Conservation (phyloP, 2,888 invertebrate species). For the Cheiracanthium punctorium region DNA sequence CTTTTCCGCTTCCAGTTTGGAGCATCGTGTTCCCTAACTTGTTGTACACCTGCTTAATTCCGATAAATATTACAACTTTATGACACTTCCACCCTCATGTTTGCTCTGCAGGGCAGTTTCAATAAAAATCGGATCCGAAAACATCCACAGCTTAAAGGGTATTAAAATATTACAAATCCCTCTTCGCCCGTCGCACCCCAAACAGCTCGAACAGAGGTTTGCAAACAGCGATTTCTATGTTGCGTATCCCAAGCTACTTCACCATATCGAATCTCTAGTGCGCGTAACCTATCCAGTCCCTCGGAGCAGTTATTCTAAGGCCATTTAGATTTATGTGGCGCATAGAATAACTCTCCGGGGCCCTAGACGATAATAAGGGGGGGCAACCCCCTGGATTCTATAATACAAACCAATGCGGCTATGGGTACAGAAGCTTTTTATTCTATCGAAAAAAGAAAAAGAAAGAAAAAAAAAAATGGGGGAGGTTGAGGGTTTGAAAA, state of each 20-base stretch:
- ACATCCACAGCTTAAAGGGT: neutral
- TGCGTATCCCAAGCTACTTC: constrained; percentile 25
- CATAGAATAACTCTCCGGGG: constrained; percentile 34
- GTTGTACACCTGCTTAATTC: no score
- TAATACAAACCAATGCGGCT: constrained; percentile 63
- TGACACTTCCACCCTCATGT: neutral
- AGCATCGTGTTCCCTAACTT: no score
- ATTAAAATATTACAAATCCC: constrained; percentile 13
- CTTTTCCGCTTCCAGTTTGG: no score
- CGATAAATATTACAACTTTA: neutral
- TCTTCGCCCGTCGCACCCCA: neutral
- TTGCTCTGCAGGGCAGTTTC: neutral
- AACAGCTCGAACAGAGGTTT: constrained; percentile 34
- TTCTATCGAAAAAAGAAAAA: neutral
- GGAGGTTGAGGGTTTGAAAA: neutral
- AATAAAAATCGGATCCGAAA: neutral
- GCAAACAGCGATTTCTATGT: constrained; percentile 43
- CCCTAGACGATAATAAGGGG: neutral
- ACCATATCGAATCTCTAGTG: constrained; percentile 55
- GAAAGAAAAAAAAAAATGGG: neutral
- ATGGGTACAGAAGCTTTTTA: constrained; percentile 17
- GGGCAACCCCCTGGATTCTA: constrained; percentile 24
- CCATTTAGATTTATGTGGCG: constrained; percentile 60
- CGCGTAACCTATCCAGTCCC: constrained; percentile 62
- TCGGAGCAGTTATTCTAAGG: constrained; percentile 59